Conservation (phyloP, 2,113 vertebrate genomes). For the Salvelinus namaycush region DNA sequence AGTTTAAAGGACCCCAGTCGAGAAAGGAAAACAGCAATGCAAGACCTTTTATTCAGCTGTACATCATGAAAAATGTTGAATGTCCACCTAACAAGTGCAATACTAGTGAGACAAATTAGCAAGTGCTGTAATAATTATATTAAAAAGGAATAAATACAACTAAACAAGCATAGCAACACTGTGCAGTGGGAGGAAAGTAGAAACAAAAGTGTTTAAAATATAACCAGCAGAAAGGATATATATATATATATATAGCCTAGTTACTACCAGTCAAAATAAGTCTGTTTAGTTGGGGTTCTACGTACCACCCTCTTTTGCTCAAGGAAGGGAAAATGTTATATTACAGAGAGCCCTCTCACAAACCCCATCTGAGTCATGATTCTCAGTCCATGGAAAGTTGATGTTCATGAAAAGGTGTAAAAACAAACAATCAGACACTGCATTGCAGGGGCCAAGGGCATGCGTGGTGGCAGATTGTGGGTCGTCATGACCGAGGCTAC, state of each 20-base stretch:
- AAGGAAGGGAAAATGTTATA: constrained; percentile 39
- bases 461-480: constrained; percentile 48
- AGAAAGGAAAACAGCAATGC: constrained; percentile 54
- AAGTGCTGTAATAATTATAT: constrained; percentile 37
- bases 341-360: constrained; percentile 27
- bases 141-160: constrained; percentile 50
- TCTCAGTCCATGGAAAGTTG: constrained; percentile 71
- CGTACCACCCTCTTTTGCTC: constrained; percentile 22
- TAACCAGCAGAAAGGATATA: constrained; percentile 15
- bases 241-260: constrained; percentile 12
- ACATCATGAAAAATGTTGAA: constrained; percentile 55
- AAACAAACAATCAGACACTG: constrained; percentile 55
- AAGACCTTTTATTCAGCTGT: constrained; percentile 71
- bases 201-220: constrained; percentile 26
- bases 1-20: constrained; percentile 50
- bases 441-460: constrained; percentile 51
- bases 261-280: constrained; percentile 36
- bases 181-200: constrained; percentile 39
- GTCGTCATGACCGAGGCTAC: constrained; percentile 10
- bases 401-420: constrained; percentile 55
- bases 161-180: constrained; percentile 48
- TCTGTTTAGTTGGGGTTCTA: constrained; percentile 6
- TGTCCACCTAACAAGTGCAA: constrained; percentile 47
- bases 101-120: constrained; percentile 7
- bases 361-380: constrained; percentile 27